Conservation (phyloP, 1,140 invertebrate genomes). For the Nebria ingens region DNA sequence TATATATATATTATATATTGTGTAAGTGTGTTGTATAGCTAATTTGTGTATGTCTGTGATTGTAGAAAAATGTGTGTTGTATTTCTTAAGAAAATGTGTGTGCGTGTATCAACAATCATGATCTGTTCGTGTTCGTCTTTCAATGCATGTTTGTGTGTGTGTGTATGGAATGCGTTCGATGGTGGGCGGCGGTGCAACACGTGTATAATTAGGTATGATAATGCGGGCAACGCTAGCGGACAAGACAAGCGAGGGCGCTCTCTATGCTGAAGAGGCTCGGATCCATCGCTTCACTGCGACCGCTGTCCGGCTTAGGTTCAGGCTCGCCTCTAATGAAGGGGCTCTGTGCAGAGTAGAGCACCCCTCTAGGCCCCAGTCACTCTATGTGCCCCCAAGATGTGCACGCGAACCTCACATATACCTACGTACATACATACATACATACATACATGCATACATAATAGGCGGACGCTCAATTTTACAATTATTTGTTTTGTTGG, state of each 20-base stretch:
- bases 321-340: too few species aligned
- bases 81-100: not conserved
- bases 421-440: too few species aligned
- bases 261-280: not conserved
- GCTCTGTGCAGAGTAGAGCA: too few species aligned
- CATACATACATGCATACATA: too few species aligned
- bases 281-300: too few species aligned
- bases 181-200: conserved; percentile 16
- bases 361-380: too few species aligned
- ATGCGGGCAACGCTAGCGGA: conserved; percentile 27
- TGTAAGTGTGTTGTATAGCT: too few species aligned
- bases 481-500: too few species aligned
- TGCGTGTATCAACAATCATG: not conserved
- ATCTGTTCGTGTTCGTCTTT: not conserved
- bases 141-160: not conserved
- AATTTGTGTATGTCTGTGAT: not conserved
- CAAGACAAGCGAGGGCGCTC: conserved; percentile 22
- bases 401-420: too few species aligned
- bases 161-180: not conserved
- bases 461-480: too few species aligned
- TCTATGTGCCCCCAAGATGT: too few species aligned
- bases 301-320: conserved; percentile 4
- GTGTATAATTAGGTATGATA: conserved; percentile 31
- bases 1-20: too few species aligned
- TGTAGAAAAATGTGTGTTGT: not conserved